Evolutionary conservation across 2,888 invertebrate genomes (phyloP), one percentile per base, ranked within the genome.

Genomic region (Habroteleia sp.): DNA sequence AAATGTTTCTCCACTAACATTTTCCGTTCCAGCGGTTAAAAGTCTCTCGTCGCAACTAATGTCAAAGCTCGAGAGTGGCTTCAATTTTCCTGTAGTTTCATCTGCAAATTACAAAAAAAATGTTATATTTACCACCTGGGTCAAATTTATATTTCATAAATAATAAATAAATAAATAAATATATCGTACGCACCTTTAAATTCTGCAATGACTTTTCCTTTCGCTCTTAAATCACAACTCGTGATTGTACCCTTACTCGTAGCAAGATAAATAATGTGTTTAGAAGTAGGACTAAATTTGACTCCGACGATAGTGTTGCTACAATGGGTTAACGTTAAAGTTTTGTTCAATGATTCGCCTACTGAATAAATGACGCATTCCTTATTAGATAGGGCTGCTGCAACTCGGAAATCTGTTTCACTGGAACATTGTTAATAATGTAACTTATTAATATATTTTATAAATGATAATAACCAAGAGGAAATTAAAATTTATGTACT

Each of bases 21-120:
- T 86, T 83, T 94, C 93, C 0, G 94, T 95, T 50, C 96, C 96
- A 0, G 93, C 93, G 83, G 94, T 93, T 62, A 96, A 80, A 46
- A 95, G 89, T 17, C 92, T 89, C 23, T 93, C 93, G 77, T 93
- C 93, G 56, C 91, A 90, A 13, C 94, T 94, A 1, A 95, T 86
- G 85, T 96, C 96, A 89, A 96, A 94, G 79, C 93, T 92, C 11
- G 91, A 91, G 39, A 94, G 91, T 0, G 92, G 91, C 81, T 92
- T 92, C 1, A 88, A 76, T 27, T 90, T 82, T 7, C 86, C 83
- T 62, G 89, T 89, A 4, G 85, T 80, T 29, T 79, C 80, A 77
- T 86, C 88, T 87, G 25, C 3, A 25, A n/a, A n/a, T n/a, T n/a
- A n/a, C n/a, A n/a, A n/a, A n/a, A n/a, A n/a, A n/a, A n/a, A n/a